These are phyloP conservation scores for Neodiprion lecontei DNA, from an alignment of 1,140 invertebrate species.

Conservation along the genomic window DNA sequence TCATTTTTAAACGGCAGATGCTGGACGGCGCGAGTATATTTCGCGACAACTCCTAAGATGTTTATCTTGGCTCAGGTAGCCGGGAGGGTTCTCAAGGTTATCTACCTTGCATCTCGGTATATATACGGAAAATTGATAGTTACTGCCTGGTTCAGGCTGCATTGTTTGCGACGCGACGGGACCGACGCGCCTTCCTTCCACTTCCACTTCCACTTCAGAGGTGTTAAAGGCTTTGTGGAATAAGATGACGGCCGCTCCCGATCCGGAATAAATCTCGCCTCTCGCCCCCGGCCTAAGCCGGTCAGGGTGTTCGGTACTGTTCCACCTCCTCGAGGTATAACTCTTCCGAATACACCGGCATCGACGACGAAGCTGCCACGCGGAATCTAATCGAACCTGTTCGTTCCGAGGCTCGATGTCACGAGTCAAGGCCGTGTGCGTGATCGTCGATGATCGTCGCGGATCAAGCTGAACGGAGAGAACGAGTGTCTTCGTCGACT, in stretches of 20 bases:
- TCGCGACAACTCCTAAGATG: conserved; percentile 9
- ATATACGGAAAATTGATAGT: conserved; percentile 42
- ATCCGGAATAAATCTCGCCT: background rate
- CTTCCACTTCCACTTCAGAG: conserved; percentile 34
- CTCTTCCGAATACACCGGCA: too few species aligned
- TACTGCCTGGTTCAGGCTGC: conserved; percentile 12
- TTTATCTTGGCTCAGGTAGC: conserved; percentile 29
- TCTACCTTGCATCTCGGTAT: conserved; percentile 33
- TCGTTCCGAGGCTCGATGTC: background rate
- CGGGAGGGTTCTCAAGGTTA: conserved; percentile 35
- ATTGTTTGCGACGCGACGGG: conserved; percentile 9
- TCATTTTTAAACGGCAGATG: conserved; percentile 5
- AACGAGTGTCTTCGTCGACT: too few species aligned
- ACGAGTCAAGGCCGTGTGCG: background rate
- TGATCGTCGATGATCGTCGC: background rate
- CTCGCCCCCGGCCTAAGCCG: too few species aligned
- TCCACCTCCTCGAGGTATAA: too few species aligned
- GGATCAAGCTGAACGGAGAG: too few species aligned
- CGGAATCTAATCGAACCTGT: too few species aligned
- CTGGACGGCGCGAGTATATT: conserved; percentile 2
- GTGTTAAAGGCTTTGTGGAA: conserved; percentile 37
- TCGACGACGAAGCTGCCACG: too few species aligned
- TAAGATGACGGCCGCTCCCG: background rate
- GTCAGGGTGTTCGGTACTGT: too few species aligned
- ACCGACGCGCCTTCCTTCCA: conserved; percentile 26